Conservation (phyloP, 2,113 vertebrate genomes). For the Ptilorrhoa leucosticta region DNA sequence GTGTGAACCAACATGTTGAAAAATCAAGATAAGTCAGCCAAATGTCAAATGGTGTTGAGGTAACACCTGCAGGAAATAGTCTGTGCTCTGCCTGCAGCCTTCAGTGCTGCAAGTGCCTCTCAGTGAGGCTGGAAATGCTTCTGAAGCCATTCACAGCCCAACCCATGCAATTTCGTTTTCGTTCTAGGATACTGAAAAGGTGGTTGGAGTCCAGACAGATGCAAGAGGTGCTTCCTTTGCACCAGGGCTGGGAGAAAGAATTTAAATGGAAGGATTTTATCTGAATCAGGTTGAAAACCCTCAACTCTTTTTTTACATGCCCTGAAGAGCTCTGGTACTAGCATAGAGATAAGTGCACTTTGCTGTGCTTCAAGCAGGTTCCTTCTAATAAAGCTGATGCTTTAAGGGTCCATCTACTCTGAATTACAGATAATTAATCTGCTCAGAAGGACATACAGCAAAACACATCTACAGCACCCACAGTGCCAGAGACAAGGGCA, state of each 20-base stretch:
- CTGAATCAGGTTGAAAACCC: background rate
- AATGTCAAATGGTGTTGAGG: background rate
- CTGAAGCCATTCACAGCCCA: background rate
- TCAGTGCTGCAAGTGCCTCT: rapidly evolving
- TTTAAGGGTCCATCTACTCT: conserved; percentile 25
- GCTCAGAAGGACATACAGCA: background rate
- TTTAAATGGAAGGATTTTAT: background rate
- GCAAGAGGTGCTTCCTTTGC: background rate
- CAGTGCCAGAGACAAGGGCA: background rate
- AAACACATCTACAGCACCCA: background rate
- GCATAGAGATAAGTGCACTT: conserved; percentile 16
- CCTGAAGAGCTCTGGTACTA: background rate
- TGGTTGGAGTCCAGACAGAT: background rate
- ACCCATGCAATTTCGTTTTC: background rate
- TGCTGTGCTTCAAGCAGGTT: background rate
- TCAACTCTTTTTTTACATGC: background rate
- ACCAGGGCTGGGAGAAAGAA: background rate
- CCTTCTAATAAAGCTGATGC: conserved; percentile 2
- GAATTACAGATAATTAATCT: conserved; percentile 48
- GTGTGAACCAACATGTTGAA: background rate
- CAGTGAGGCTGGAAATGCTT: background rate
- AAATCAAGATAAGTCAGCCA: background rate
- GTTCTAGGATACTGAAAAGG: background rate
- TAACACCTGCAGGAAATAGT: background rate
- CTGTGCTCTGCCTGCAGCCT: background rate